Percentiles rank a stretch among this genome's conserved stretches.
Conservation (phyloP, 1,140 invertebrate species). For the Drosophila pruinosa region DNA sequence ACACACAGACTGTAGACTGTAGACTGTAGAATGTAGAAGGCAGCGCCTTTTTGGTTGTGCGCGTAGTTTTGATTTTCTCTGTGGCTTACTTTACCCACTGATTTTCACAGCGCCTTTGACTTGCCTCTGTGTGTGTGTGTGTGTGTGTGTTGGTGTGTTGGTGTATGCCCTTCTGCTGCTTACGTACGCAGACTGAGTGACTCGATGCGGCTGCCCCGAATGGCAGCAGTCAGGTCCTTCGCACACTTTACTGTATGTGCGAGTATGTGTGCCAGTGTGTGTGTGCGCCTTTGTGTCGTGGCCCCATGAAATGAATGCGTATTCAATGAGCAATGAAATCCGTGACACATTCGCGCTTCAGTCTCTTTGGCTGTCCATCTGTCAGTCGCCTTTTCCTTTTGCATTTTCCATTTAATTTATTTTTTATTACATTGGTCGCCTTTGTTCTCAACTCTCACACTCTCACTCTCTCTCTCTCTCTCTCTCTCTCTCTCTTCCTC, state of each 20-base stretch:
- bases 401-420: slow-evolving; percentile 81
- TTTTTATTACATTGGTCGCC: slow-evolving; percentile 67
- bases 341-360: slow-evolving; percentile 76
- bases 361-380: slow-evolving; percentile 20
- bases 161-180: slow-evolving; percentile 52
- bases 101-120: slow-evolving; percentile 46
- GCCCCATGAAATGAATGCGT: slow-evolving; percentile 75
- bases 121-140: slow-evolving; percentile 34
- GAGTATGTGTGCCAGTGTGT: slow-evolving; percentile 15
- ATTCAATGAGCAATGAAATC: slow-evolving; percentile 81
- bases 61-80: slow-evolving; percentile 80
- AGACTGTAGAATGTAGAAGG: slow-evolving; percentile 23
- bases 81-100: slow-evolving; percentile 67
- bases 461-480: neutral
- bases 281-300: slow-evolving; percentile 42
- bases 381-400: slow-evolving; percentile 39
- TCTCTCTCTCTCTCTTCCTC: neutral
- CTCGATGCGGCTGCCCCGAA: slow-evolving; percentile 74
- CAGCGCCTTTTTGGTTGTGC: slow-evolving; percentile 70
- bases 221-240: slow-evolving; percentile 61
- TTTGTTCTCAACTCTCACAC: slow-evolving; percentile 52
- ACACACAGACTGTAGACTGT: slow-evolving; percentile 26
- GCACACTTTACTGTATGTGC: slow-evolving; percentile 27
- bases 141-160: slow-evolving; percentile 23
- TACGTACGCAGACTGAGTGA: slow-evolving; percentile 81